phyloP scores from a whole-genome alignment of 2,113 vertebrate species.

The Heptranchias perlo region DNA sequence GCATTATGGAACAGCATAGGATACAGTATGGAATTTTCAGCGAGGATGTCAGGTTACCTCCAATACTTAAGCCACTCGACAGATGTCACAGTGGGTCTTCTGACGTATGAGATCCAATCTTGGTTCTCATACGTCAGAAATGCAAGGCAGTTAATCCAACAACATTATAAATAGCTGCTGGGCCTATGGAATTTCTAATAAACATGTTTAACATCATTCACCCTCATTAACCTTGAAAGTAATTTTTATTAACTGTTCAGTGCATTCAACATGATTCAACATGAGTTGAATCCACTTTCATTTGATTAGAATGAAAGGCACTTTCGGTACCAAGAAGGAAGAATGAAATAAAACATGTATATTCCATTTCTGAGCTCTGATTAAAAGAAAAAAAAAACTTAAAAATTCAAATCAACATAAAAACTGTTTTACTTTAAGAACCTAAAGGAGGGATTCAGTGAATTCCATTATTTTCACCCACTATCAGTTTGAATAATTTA shows the following conservation, averaged over 20 bases:
- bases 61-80: not conserved
- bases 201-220: not conserved
- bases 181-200: not conserved
- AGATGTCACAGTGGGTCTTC: not conserved
- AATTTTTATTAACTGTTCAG: slow-evolving; percentile 25
- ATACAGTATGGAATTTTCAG: not conserved
- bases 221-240: not conserved
- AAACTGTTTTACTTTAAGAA: slow-evolving; percentile 84
- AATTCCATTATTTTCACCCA: slow-evolving; percentile 97
- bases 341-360: slow-evolving; percentile 55
- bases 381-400: slow-evolving; percentile 62
- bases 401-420: slow-evolving; percentile 85
- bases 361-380: slow-evolving; percentile 70
- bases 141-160: not conserved
- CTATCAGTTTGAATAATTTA: slow-evolving; percentile 99
- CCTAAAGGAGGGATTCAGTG: slow-evolving; percentile 84
- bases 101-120: no score
- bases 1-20: not conserved
- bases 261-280: not conserved
- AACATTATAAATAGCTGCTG: not conserved
- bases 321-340: slow-evolving; percentile 46
- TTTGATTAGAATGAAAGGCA: slow-evolving; percentile 20
- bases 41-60: not conserved
- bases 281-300: not conserved
- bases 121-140: no score